Evolutionary conservation across 2,113 vertebrate genomes (phyloP).

Genomic region (Saguinus imperator): DNA sequence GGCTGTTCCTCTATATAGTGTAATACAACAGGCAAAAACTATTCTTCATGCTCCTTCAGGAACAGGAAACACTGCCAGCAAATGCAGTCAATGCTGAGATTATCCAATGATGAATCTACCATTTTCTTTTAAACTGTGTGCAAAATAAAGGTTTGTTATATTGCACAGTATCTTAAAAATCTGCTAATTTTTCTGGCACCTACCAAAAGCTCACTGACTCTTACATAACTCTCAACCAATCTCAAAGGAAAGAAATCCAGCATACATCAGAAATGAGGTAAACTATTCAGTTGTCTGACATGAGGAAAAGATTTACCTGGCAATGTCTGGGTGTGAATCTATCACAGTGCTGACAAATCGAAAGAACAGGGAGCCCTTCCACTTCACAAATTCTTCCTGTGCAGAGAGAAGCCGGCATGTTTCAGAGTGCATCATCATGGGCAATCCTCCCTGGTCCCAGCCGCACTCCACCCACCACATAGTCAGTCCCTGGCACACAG

Average conservation of each 20-base stretch:
- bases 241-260: background rate
- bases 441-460: background rate
- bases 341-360: conserved; percentile 90
- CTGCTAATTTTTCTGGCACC: background rate
- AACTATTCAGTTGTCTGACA: background rate
- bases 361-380: conserved; percentile 96
- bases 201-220: conserved; percentile 14
- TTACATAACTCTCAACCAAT: background rate
- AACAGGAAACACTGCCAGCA: background rate
- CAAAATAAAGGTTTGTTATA: background rate
- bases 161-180: conserved; percentile 3
- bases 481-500: background rate
- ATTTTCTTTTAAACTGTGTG: background rate
- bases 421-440: background rate
- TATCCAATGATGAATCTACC: background rate
- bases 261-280: background rate
- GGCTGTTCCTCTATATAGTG: background rate
- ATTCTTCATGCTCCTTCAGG: background rate
- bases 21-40: background rate
- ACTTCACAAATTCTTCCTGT: conserved; percentile 97
- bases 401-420: background rate
- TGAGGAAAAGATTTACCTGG: conserved; percentile 85
- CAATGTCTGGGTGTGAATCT: conserved; percentile 90
- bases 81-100: background rate
- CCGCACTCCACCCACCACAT: background rate